Percentiles rank a stretch among this genome's conserved stretches.
Conservation (phyloP, 2,113 vertebrate species). For the Chloroceryle aenea region DNA sequence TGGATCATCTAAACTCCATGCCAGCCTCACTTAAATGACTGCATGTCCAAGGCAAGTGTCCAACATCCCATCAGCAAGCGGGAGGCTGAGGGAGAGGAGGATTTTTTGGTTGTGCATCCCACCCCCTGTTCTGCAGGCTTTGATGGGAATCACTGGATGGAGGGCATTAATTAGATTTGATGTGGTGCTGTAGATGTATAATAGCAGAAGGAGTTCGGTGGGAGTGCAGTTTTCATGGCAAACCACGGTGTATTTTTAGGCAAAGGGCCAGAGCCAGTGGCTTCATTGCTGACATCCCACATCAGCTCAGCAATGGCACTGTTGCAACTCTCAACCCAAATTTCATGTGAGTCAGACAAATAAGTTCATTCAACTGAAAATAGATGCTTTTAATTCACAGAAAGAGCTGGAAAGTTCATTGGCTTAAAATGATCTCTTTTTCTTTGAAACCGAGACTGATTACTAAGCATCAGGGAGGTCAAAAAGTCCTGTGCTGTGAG, state of each 20-base stretch:
- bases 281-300: background rate
- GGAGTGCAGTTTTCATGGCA: fast-evolving
- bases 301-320: background rate
- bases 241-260: background rate
- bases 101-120: fast-evolving
- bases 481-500: fast-evolving
- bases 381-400: background rate
- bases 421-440: background rate
- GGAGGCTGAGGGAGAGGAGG: background rate
- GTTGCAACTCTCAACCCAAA: background rate
- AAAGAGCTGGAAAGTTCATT: background rate
- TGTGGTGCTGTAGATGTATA: background rate
- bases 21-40: background rate
- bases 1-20: background rate
- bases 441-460: background rate
- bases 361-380: background rate
- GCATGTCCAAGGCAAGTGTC: fast-evolving
- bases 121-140: background rate
- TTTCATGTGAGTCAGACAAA: background rate
- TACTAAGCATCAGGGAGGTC: background rate
- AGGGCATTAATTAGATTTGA: background rate
- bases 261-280: background rate
- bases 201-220: fast-evolving
- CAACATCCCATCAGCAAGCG: background rate
- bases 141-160: background rate